A percentile compares a stretch with the other conserved stretches of the same genome.
Conservation (phyloP, 2,888 invertebrate genomes). For the Acanthacorydalis orientalis region DNA sequence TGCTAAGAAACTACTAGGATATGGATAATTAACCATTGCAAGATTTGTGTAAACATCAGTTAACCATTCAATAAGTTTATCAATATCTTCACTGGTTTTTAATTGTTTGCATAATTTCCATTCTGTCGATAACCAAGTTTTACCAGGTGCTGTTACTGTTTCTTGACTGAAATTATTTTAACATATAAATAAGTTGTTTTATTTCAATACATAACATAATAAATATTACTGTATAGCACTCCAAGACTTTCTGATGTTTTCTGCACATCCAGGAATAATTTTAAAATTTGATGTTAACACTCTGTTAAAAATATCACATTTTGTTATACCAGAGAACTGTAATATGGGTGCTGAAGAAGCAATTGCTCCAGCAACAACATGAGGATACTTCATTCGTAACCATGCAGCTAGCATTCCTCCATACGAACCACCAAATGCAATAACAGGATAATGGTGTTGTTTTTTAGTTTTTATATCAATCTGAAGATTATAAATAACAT, state of each 20-base stretch:
- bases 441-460: slow-evolving; percentile 48
- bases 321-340: slow-evolving; percentile 65
- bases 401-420: slow-evolving; percentile 97
- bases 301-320: slow-evolving; percentile 58
- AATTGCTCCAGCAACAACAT: slow-evolving; percentile 70
- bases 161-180: slow-evolving; percentile 25
- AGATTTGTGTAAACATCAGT: slow-evolving; percentile 55
- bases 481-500: slow-evolving; percentile 54
- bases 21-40: slow-evolving; percentile 95
- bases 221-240: slow-evolving; percentile 42
- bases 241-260: slow-evolving; percentile 68
- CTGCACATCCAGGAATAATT: slow-evolving; percentile 39
- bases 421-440: slow-evolving; percentile 79
- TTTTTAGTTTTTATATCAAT: slow-evolving; percentile 17
- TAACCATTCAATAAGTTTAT: slow-evolving; percentile 50
- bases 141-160: slow-evolving; percentile 42
- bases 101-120: slow-evolving; percentile 66
- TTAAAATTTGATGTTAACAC: slow-evolving; percentile 67
- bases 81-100: slow-evolving; percentile 35
- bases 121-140: slow-evolving; percentile 44
- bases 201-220: background rate
- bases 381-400: slow-evolving; percentile 91
- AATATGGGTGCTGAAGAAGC: slow-evolving; percentile 86
- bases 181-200: background rate
- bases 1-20: slow-evolving; percentile 63